Evolutionary conservation across 2,888 invertebrate genomes (phyloP).

Genomic region (Eupithecia exiguata): DNA sequence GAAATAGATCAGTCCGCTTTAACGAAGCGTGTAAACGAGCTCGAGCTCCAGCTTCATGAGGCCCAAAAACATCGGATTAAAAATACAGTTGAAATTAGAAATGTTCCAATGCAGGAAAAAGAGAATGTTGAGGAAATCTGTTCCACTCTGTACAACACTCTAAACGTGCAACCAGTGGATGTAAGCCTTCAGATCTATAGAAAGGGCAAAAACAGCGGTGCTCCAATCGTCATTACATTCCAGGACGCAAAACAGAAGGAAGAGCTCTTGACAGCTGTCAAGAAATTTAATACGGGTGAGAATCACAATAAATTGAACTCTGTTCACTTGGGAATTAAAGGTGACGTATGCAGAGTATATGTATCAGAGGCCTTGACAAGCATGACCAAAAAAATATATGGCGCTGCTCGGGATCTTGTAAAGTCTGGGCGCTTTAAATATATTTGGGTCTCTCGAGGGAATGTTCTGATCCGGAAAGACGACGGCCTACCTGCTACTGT

Average conservation of each 20-base stretch:
- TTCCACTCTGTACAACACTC: not conserved
- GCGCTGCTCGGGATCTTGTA: not conserved
- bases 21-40: not conserved
- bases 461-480: not conserved
- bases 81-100: not conserved
- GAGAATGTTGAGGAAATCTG: not conserved
- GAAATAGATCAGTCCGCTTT: not conserved
- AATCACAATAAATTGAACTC: not conserved
- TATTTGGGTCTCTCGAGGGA: not conserved
- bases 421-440: not conserved
- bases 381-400: conserved; percentile 1
- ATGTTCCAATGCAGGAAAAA: not conserved
- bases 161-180: not conserved
- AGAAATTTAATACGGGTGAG: not conserved
- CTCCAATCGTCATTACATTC: not conserved
- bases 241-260: not conserved
- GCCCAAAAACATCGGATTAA: not conserved
- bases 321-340: not conserved
- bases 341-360: not conserved
- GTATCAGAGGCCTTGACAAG: not conserved
- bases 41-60: not conserved
- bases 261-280: not conserved
- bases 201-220: not conserved
- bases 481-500: not conserved
- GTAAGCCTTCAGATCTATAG: not conserved